A percentile compares a stretch with the other conserved stretches of the same genome.
Evolutionary conservation across 2,888 invertebrate species (phyloP).

Genomic region (Mesorhabditis sp.): DNA sequence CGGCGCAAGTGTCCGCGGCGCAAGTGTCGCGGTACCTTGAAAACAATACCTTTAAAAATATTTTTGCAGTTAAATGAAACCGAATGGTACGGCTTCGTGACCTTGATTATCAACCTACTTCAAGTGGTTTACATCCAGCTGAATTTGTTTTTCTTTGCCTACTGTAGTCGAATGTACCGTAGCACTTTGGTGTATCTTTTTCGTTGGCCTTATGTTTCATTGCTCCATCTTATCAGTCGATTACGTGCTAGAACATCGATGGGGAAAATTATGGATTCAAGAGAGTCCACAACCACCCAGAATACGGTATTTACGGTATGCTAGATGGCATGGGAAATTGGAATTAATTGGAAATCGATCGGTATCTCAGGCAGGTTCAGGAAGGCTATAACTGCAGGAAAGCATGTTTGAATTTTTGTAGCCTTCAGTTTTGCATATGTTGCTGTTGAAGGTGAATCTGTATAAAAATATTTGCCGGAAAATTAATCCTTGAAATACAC

Average conservation of each 20-base stretch:
- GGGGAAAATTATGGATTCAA: background rate
- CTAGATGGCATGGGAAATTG: background rate
- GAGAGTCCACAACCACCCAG: background rate
- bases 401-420: too few relatives aligned
- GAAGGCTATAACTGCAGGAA: too few relatives aligned
- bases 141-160: conserved; percentile 33
- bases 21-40: too few relatives aligned
- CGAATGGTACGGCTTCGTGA: conserved; percentile 21
- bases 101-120: conserved; percentile 27
- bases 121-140: conserved; percentile 33
- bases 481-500: too few relatives aligned
- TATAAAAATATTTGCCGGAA: too few relatives aligned
- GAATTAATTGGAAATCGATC: too few relatives aligned
- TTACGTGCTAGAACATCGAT: background rate
- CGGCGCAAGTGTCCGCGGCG: too few relatives aligned
- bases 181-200: conserved; percentile 13
- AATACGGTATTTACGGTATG: conserved; percentile 7
- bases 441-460: too few relatives aligned
- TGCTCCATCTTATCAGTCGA: background rate
- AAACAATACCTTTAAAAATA: too few relatives aligned
- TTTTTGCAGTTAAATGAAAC: conserved; percentile 17
- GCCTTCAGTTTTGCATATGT: too few relatives aligned
- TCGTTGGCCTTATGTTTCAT: background rate
- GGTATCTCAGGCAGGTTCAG: too few relatives aligned
- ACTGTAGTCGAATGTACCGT: conserved; percentile 28